Conservation (phyloP, 2,797 vertebrate genomes). For the Phoebastria nigripes region DNA sequence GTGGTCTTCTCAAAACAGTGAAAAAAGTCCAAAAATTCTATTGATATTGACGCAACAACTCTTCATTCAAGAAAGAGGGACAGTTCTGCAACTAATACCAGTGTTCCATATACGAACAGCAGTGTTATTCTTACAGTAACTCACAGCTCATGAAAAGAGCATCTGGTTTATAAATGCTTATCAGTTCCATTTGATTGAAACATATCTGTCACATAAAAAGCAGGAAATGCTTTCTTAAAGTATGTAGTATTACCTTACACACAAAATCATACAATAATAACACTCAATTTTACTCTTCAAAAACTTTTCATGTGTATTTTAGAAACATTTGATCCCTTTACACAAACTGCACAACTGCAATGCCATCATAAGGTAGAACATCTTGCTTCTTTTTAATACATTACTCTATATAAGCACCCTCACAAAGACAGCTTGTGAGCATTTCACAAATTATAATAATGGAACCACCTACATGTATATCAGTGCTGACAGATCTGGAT, state of each 20-base stretch:
- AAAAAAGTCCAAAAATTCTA: conserved; percentile 28
- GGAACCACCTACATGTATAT: conserved; percentile 70
- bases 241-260: not conserved
- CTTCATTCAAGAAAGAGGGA: not conserved
- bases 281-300: not conserved
- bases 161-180: conserved; percentile 66
- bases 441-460: conserved; percentile 76
- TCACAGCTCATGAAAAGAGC: conserved; percentile 65
- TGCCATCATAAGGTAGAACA: conserved; percentile 69
- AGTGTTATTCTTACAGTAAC: conserved; percentile 61
- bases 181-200: conserved; percentile 55
- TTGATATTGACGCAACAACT: conserved; percentile 14
- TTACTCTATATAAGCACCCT: conserved; percentile 68
- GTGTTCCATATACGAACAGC: conserved; percentile 7
- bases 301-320: conserved; percentile 41
- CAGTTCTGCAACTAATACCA: conserved; percentile 24
- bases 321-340: conserved; percentile 64
- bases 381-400: conserved; percentile 69
- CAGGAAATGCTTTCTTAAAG: conserved; percentile 27
- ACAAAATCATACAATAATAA: not conserved
- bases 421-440: conserved; percentile 71
- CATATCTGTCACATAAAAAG: conserved; percentile 1
- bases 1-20: conserved; percentile 22
- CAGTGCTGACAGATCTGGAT: conserved; percentile 73
- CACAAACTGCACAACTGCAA: conserved; percentile 63